Evolutionary conservation across 2,797 vertebrate genomes (phyloP), one percentile per base, ranked within the genome.

Genomic region (Phyllotis vaccarum): DNA sequence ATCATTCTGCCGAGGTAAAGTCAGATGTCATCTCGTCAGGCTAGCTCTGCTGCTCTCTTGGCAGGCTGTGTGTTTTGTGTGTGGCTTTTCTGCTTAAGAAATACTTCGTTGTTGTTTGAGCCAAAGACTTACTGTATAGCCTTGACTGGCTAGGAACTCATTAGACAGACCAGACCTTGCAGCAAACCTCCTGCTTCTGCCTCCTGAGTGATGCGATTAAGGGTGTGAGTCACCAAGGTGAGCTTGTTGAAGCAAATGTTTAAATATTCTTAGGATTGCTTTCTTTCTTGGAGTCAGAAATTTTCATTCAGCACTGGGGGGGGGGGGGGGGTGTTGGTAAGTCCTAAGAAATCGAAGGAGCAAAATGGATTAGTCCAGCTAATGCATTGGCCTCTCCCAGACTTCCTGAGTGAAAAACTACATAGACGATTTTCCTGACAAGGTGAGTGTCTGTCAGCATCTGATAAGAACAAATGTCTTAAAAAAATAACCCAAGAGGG

Each of bases 211-310:
- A 46, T n/a, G 62, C 43, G 43, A 16, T 68, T 52, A 52, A 22
- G 52, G 43, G 62, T 3, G 1, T 14, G 21, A 5, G 31, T 68
- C 31, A n/a, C 62, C 31, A 14, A 2, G 43, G 31, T 49, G 82
- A 60, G 17, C 40, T 85, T 21, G 43, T 76, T 95, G 90, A 88
- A 93, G 90, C 94, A 90, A 90, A 94, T 82, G 56, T 92, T 94
- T 87, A 89, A 79, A 49, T 95, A 95, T 52, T 87, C 87, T 52
- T 93, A 72, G 60, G 60, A 66, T 74, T 96, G 83, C 14, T 27
- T 58, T 49, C 70, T 95, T 90, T 68, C 54, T 68, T 78, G 70
- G 68, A 82, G 81, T 95, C 52, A 62, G 62, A 93, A 90, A 46
- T 66, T 83, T 93, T 89, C 43, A 79, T 60, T 89, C 40, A 70